A percentile compares a stretch with the other conserved stretches of the same genome.
Evolutionary conservation across 2,888 invertebrate species (phyloP).

Genomic region (Drosophila helvetica): DNA sequence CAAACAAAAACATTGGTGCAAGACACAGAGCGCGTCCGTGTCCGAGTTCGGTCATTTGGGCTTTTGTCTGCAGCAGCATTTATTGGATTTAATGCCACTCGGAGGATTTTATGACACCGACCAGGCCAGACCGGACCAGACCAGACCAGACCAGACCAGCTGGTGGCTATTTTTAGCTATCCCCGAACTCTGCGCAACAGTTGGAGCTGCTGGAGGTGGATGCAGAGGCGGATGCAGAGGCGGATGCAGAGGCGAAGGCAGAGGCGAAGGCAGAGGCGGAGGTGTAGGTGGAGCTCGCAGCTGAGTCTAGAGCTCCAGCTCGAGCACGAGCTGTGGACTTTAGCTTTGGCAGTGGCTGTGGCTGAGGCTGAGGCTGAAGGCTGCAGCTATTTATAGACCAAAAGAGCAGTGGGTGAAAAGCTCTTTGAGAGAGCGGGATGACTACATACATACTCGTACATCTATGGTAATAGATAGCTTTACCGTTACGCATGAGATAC

Average conservation of each 20-base stretch:
- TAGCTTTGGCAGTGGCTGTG: no score
- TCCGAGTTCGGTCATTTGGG: constrained; percentile 56
- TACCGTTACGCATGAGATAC: background rate
- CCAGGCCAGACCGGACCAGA: constrained; percentile 10
- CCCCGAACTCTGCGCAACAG: constrained; percentile 44
- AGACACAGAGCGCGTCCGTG: constrained; percentile 56
- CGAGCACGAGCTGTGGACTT: background rate
- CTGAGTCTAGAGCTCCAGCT: background rate
- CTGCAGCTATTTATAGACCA: background rate
- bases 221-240: constrained; percentile 20
- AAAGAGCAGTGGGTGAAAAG: background rate
- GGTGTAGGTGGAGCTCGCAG: constrained; percentile 18
- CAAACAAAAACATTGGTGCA: constrained; percentile 36
- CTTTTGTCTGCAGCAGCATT: constrained; percentile 55
- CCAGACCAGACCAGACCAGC: constrained; percentile 10
- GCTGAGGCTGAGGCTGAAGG: background rate
- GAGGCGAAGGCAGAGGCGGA: constrained; percentile 21
- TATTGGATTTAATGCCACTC: constrained; percentile 68
- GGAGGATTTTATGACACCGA: constrained; percentile 5
- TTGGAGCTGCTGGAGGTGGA: constrained; percentile 22
- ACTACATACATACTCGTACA: background rate
- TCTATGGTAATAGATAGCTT: background rate
- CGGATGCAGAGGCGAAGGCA: constrained; percentile 27
- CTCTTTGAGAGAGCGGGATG: background rate
- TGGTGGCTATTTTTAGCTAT: constrained; percentile 49